These are phyloP conservation scores for Aricia agestis DNA, from an alignment of 1,140 invertebrate genomes.

Conservation along the genomic window DNA sequence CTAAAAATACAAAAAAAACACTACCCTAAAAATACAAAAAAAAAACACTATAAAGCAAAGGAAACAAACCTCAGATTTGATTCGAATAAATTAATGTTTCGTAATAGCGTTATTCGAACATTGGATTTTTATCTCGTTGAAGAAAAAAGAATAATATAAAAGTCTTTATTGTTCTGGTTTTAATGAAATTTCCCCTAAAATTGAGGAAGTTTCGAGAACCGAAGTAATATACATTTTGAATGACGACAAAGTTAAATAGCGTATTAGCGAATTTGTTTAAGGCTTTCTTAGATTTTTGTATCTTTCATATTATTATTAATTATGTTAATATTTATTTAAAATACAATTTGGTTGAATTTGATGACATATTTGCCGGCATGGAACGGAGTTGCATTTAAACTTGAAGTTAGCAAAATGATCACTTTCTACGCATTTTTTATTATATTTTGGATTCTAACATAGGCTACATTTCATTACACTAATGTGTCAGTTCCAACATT, in stretches of 20 bases:
- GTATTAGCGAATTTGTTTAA: slow-evolving; percentile 54
- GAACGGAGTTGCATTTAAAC: too few relatives aligned
- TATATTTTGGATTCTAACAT: too few relatives aligned
- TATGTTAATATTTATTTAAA: neutral
- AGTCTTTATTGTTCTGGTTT: slow-evolving; percentile 37
- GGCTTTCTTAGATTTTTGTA: neutral
- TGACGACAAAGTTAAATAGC: slow-evolving; percentile 56
- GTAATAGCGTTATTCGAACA: neutral
- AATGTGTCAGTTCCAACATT: too few relatives aligned
- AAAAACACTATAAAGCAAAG: neutral
- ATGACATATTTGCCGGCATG: too few relatives aligned
- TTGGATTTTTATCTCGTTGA: slow-evolving; percentile 17
- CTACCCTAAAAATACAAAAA: too few relatives aligned
- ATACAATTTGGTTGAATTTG: too few relatives aligned
- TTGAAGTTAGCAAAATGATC: too few relatives aligned
- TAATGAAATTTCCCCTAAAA: slow-evolving; percentile 53
- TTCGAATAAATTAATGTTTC: slow-evolving; percentile 1
- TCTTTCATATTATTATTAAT: neutral
- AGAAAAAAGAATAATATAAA: slow-evolving; percentile 32
- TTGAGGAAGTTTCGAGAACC: slow-evolving; percentile 51
- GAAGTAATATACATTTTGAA: slow-evolving; percentile 51
- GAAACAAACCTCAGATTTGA: neutral
- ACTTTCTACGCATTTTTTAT: too few relatives aligned
- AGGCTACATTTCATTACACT: too few relatives aligned
- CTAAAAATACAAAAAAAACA: too few relatives aligned